A percentile compares a stretch with the other conserved stretches of the same genome.
phyloP scores from a whole-genome alignment of 2,797 vertebrate species.

The Chaenodraco wilsoni region DNA sequence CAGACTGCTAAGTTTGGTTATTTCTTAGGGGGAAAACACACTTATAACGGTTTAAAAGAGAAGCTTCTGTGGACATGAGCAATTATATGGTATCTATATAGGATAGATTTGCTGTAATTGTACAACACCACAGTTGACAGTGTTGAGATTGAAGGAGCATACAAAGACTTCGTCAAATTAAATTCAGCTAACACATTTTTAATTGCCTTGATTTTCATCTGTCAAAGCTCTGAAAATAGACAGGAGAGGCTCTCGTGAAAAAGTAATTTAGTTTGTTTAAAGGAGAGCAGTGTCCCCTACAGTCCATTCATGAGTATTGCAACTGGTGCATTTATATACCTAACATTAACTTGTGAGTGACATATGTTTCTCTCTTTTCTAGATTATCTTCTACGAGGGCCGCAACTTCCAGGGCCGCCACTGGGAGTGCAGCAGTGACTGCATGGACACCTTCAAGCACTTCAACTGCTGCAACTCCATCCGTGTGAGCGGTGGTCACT shows the following conservation, averaged over 20 bases:
- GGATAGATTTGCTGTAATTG: constrained; percentile 21
- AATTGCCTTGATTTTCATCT: constrained; percentile 42
- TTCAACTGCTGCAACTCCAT: constrained; percentile 86
- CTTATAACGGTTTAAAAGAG: not conserved
- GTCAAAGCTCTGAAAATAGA: constrained; percentile 28
- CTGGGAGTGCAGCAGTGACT: constrained; percentile 84
- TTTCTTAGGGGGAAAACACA: constrained; percentile 2
- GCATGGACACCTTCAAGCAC: constrained; percentile 82
- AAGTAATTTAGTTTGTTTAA: constrained; percentile 49
- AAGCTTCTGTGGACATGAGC: constrained; percentile 1
- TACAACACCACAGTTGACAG: constrained; percentile 17
- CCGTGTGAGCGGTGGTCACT: constrained; percentile 80
- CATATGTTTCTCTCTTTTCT: constrained; percentile 26
- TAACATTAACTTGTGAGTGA: constrained; percentile 9
- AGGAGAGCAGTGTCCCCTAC: constrained; percentile 73
- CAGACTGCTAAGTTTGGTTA: not conserved
- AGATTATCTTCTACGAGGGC: constrained; percentile 87
- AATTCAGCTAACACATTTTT: constrained; percentile 27
- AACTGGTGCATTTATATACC: constrained; percentile 7
- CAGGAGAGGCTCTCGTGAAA: constrained; percentile 18
- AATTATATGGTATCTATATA: constrained; percentile 14
- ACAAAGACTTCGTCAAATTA: constrained; percentile 18
- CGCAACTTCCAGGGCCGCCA: constrained; percentile 83
- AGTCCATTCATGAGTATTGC: constrained; percentile 38
- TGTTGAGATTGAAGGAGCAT: not conserved